Evolutionary conservation across 1,140 invertebrate genomes (phyloP).

Genomic region (Teleopsis dalmanni): DNA sequence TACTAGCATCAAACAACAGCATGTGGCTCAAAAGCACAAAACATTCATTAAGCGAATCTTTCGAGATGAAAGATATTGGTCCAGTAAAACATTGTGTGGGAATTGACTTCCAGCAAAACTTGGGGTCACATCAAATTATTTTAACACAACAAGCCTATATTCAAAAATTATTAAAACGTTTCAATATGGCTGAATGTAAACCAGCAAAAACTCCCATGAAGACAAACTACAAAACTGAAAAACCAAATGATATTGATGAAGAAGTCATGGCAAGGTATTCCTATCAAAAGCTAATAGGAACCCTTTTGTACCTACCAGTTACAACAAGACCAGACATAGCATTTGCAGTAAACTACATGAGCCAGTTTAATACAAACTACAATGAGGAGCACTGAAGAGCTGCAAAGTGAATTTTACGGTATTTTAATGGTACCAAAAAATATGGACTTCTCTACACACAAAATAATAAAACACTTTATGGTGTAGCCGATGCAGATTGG

Average conservation of each 20-base stretch:
- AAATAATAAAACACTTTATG: slow-evolving; percentile 1
- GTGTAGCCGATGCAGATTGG: slow-evolving; percentile 3
- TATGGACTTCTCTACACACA: not conserved
- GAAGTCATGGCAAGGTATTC: not conserved
- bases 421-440: too few relatives aligned
- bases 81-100: too few relatives aligned
- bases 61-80: too few relatives aligned
- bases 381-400: not conserved
- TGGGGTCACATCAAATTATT: not conserved
- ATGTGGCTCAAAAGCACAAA: not conserved
- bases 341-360: slow-evolving; percentile 34
- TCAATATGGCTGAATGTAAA: slow-evolving; percentile 1
- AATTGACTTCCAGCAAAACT: slow-evolving; percentile 32
- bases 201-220: not conserved
- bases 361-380: slow-evolving; percentile 8
- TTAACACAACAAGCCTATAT: not conserved
- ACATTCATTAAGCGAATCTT: too few relatives aligned
- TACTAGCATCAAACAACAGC: not conserved
- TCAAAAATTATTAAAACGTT: not conserved
- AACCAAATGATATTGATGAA: not conserved
- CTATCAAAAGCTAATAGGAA: not conserved
- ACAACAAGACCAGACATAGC: slow-evolving; percentile 30
- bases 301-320: not conserved
- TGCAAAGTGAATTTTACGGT: not conserved
- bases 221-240: not conserved